Evolutionary conservation across 2,888 invertebrate species (phyloP).

Genomic region (Amblyteles armatorius): DNA sequence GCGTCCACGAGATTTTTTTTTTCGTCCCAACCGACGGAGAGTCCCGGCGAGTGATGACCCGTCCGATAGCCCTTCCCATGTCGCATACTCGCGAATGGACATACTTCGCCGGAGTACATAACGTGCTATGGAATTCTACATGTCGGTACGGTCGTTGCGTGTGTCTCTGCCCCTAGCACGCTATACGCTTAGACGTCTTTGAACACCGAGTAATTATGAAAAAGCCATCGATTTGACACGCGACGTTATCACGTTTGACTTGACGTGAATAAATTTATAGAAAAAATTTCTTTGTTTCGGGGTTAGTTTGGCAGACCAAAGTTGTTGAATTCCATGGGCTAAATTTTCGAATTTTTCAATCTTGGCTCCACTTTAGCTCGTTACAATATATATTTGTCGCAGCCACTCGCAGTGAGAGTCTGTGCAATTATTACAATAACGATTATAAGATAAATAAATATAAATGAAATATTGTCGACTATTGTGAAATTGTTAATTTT

Average conservation of each 20-base stretch:
- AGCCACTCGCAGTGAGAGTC: no score
- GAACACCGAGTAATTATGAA: not conserved
- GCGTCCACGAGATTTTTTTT: conserved; percentile 58
- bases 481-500: no score
- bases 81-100: conserved; percentile 45
- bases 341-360: not conserved
- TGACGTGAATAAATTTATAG: not conserved
- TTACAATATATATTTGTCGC: no score
- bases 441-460: no score
- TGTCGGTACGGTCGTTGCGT: not conserved
- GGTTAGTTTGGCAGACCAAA: not conserved
- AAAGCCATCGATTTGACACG: not conserved
- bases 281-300: not conserved
- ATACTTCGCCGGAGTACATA: not conserved
- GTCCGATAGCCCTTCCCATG: conserved; percentile 59
- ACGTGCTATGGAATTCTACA: not conserved
- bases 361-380: no score
- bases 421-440: no score
- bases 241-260: not conserved
- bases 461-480: no score
- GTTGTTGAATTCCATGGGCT: not conserved
- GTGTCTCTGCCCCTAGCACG: not conserved
- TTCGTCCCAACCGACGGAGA: conserved; percentile 18
- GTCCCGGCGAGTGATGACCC: conserved; percentile 63
- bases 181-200: not conserved